Percentiles rank a stretch among this genome's conserved stretches.
These are phyloP conservation scores for Bruchidius siliquastri DNA, from an alignment of 2,888 invertebrate species.

Conservation along the genomic window DNA sequence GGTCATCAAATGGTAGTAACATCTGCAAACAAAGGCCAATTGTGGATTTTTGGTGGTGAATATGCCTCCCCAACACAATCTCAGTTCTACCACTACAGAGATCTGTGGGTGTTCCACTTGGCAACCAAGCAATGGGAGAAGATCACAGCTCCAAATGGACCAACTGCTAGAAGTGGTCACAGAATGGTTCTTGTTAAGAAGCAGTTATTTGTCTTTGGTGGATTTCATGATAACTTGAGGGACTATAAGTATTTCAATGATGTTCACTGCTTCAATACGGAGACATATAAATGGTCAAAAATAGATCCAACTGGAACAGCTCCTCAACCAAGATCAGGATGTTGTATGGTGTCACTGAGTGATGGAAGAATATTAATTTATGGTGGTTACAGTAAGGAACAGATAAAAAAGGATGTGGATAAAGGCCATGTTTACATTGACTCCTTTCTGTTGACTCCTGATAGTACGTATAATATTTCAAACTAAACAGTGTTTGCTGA, in stretches of 20 bases:
- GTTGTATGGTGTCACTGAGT: conserved; percentile 61
- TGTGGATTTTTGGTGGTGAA: conserved; percentile 88
- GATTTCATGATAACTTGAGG: conserved; percentile 84
- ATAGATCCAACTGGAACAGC: conserved; percentile 61
- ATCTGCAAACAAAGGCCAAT: conserved; percentile 67
- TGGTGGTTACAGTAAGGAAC: conserved; percentile 75
- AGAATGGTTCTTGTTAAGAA: conserved; percentile 80
- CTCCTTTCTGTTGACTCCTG: conserved; percentile 61
- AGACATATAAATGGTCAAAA: conserved; percentile 73
- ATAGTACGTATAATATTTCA: conserved; percentile 53
- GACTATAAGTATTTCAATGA: conserved; percentile 89
- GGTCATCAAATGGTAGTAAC: conserved; percentile 82
- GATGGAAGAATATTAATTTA: conserved; percentile 66
- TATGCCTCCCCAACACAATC: conserved; percentile 85
- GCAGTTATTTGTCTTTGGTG: conserved; percentile 81
- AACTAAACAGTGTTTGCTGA: too few relatives aligned
- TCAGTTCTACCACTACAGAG: conserved; percentile 90
- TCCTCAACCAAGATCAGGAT: conserved; percentile 78
- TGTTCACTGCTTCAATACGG: conserved; percentile 73
- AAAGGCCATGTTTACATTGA: conserved; percentile 67
- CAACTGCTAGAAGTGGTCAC: conserved; percentile 83
- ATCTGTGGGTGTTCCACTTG: conserved; percentile 82
- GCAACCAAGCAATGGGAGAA: conserved; percentile 73
- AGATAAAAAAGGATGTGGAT: conserved; percentile 69
- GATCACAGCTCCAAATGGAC: conserved; percentile 67